A percentile compares a stretch with the other conserved stretches of the same genome.
Evolutionary conservation across 2,888 invertebrate genomes (phyloP).

Genomic region (Thera obeliscata): DNA sequence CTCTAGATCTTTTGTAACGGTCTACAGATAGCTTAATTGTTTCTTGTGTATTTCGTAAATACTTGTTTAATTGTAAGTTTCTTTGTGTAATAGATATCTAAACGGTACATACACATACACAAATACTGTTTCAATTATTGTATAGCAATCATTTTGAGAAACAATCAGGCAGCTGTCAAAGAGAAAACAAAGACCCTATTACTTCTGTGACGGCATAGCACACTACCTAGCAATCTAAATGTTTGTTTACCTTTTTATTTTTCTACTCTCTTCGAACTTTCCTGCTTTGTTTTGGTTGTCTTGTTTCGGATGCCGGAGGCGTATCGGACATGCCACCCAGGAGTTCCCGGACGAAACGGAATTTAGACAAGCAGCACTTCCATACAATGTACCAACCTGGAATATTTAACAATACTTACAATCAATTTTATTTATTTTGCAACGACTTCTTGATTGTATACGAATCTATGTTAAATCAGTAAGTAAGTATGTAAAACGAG

Average conservation of each 20-base stretch:
- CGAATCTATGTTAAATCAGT: background rate
- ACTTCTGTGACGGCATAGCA: no score
- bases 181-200: background rate
- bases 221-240: background rate
- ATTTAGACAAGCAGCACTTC: constrained; percentile 94
- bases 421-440: background rate
- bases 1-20: no score
- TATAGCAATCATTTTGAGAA: no score
- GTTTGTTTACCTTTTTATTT: constrained; percentile 20
- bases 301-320: constrained; percentile 85
- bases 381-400: constrained; percentile 96
- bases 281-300: constrained; percentile 79
- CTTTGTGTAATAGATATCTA: no score
- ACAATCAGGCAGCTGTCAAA: no score
- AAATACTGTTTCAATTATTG: no score
- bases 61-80: no score
- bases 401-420: constrained; percentile 61
- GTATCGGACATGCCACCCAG: constrained; percentile 89
- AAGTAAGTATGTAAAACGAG: background rate
- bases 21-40: no score
- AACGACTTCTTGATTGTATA: background rate
- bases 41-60: no score
- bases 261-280: constrained; percentile 69
- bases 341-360: constrained; percentile 94
- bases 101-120: no score